These are phyloP conservation scores for Neosilurus mollespiculum DNA, from an alignment of 2,797 vertebrate species.

Conservation along the genomic window DNA sequence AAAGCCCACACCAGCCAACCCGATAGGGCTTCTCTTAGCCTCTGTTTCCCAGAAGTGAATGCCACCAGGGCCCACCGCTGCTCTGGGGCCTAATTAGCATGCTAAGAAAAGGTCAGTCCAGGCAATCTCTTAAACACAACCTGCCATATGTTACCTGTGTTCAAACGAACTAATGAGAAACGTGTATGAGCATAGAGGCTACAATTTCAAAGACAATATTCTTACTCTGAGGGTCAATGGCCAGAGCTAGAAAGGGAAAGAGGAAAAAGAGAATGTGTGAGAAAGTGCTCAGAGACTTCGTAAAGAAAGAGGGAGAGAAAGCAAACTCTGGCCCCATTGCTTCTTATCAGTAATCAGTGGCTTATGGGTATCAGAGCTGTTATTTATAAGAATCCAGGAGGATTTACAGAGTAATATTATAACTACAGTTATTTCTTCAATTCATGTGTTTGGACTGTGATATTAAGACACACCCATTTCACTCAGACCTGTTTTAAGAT, in stretches of 20 bases:
- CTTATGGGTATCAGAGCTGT: constrained; percentile 78
- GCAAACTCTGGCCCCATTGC: constrained; percentile 68
- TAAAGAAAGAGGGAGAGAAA: constrained; percentile 19
- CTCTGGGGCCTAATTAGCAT: constrained; percentile 93
- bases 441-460: constrained; percentile 68
- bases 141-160: constrained; percentile 86
- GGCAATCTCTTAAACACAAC: constrained; percentile 93
- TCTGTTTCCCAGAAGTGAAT: constrained; percentile 56
- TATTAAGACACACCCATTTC: constrained; percentile 63
- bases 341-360: constrained; percentile 82
- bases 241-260: constrained; percentile 43
- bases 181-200: constrained; percentile 80
- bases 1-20: constrained; percentile 86
- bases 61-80: constrained; percentile 77
- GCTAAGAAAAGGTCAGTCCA: constrained; percentile 88
- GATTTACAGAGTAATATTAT: too few relatives aligned
- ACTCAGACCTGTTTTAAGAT: constrained; percentile 63
- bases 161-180: constrained; percentile 88
- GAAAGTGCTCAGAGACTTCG: too few relatives aligned
- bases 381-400: constrained; percentile 74
- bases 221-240: constrained; percentile 73
- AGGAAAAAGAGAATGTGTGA: neutral
- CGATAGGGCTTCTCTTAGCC: constrained; percentile 74
- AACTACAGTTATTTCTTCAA: constrained; percentile 56
- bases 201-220: constrained; percentile 83